Evolutionary conservation across 2,113 vertebrate genomes (phyloP).

Genomic region (Paralichthys olivaceus): DNA sequence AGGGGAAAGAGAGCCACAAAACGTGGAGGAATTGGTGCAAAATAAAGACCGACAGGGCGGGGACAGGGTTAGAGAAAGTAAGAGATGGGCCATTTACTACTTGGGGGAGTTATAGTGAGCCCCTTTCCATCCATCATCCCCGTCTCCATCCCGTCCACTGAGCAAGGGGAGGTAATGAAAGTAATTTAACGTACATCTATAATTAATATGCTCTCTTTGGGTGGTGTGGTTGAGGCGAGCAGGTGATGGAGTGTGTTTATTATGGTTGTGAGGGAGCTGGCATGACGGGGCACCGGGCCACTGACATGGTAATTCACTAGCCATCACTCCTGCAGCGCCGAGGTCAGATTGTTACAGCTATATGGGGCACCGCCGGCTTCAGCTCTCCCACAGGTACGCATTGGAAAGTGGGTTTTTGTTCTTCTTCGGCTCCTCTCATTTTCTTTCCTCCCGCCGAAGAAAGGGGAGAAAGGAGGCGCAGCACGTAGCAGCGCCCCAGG

Average conservation of each 20-base stretch:
- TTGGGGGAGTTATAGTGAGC: slow-evolving; percentile 71
- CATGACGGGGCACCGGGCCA: slow-evolving; percentile 67
- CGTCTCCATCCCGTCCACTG: slow-evolving; percentile 79
- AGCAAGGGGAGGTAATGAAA: slow-evolving; percentile 89
- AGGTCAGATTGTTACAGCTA: slow-evolving; percentile 63
- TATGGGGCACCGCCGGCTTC: slow-evolving; percentile 64
- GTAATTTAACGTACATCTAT: slow-evolving; percentile 97
- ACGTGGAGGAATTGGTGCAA: slow-evolving; percentile 25
- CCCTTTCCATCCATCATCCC: slow-evolving; percentile 82
- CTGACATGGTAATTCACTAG: slow-evolving; percentile 71
- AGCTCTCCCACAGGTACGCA: slow-evolving; percentile 56
- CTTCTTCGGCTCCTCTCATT: slow-evolving; percentile 39
- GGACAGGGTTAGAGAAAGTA: slow-evolving; percentile 43
- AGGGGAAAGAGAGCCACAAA: slow-evolving; percentile 38
- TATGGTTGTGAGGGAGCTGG: slow-evolving; percentile 76
- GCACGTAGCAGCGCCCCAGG: slow-evolving; percentile 62
- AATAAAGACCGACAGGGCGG: slow-evolving; percentile 37
- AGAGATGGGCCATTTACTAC: slow-evolving; percentile 61
- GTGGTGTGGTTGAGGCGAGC: slow-evolving; percentile 77
- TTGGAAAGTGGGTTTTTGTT: slow-evolving; percentile 61
- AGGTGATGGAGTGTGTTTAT: slow-evolving; percentile 87
- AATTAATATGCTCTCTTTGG: slow-evolving; percentile 92
- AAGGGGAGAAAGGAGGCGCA: slow-evolving; percentile 54
- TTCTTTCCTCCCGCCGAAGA: slow-evolving; percentile 54
- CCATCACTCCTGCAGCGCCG: slow-evolving; percentile 68